phyloP scores from a whole-genome alignment of 1,140 invertebrate genomes.

The Psilanteris sp. region DNA sequence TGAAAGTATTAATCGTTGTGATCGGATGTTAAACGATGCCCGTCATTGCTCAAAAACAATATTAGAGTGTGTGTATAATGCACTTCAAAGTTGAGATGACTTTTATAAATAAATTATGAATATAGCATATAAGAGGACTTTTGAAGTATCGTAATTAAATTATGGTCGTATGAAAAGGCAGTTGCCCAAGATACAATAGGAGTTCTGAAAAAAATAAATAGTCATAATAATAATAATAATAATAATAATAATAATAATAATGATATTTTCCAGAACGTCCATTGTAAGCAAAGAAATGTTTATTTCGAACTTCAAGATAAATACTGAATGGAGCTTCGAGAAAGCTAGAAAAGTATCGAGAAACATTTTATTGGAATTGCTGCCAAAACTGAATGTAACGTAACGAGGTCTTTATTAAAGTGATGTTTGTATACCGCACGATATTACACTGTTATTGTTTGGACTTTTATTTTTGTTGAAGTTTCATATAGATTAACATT shows the following conservation, averaged over 20 bases:
- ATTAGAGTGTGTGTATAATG: conserved; percentile 39
- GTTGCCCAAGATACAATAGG: background rate
- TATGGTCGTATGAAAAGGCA: conserved; percentile 10
- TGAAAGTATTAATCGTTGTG: conserved; percentile 47
- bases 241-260: too few relatives aligned
- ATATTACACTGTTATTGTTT: conserved; percentile 32
- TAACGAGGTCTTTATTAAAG: conserved; percentile 22
- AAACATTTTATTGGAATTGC: conserved; percentile 38
- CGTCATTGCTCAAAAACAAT: conserved; percentile 55
- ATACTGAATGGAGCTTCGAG: conserved; percentile 2
- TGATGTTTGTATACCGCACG: conserved; percentile 26
- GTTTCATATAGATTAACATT: conserved; percentile 27
- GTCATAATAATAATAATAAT: too few relatives aligned
- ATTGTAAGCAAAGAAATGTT: background rate
- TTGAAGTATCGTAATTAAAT: conserved; percentile 34
- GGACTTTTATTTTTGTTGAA: conserved; percentile 24
- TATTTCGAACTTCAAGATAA: conserved; percentile 15
- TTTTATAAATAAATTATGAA: conserved; percentile 51
- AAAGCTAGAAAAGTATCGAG: conserved; percentile 3
- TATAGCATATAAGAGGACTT: conserved; percentile 25
- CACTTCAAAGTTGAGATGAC: conserved; percentile 44
- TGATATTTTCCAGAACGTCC: conserved; percentile 8
- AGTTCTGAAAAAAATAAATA: too few relatives aligned
- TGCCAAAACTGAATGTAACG: conserved; percentile 18
- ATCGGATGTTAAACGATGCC: conserved; percentile 44